These are phyloP conservation scores for Hemitrygon akajei DNA, from an alignment of 2,797 vertebrate species.

Conservation along the genomic window DNA sequence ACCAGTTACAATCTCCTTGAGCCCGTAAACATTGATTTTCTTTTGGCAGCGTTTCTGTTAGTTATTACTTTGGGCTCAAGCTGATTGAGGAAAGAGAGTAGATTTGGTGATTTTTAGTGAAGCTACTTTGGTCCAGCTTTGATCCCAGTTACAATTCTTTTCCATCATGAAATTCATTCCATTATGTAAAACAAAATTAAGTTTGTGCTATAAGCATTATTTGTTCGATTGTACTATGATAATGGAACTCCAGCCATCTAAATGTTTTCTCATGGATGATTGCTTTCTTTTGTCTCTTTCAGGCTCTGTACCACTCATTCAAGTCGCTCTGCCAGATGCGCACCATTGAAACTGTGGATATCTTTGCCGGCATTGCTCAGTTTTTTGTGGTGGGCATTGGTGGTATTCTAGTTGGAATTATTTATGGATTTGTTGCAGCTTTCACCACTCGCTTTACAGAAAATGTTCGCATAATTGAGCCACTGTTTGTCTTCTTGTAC, in stretches of 20 bases:
- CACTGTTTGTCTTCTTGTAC: slow-evolving; percentile 94
- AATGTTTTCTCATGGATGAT: neutral
- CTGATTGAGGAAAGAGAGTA: too few relatives aligned
- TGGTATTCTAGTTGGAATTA: slow-evolving; percentile 77
- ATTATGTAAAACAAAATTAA: neutral
- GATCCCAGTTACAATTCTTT: neutral
- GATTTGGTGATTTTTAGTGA: too few relatives aligned
- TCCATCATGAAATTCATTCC: neutral
- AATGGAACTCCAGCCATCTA: neutral
- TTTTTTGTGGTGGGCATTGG: slow-evolving; percentile 87
- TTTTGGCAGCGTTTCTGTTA: too few relatives aligned
- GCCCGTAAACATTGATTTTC: too few relatives aligned
- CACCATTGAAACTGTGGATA: slow-evolving; percentile 74
- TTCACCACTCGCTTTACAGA: slow-evolving; percentile 93
- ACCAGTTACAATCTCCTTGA: too few relatives aligned
- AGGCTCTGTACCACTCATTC: slow-evolving; percentile 96
- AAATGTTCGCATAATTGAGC: slow-evolving; percentile 86
- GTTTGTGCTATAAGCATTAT: neutral
- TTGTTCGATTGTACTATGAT: neutral
- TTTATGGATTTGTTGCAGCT: slow-evolving; percentile 86
- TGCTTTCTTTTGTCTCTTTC: slow-evolving; percentile 44
- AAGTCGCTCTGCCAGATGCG: slow-evolving; percentile 82
- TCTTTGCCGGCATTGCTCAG: slow-evolving; percentile 78
- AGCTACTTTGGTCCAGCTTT: neutral
- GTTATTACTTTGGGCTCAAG: too few relatives aligned